Evolutionary conservation across 2,888 invertebrate genomes (phyloP).

Genomic region (Euplexia lucipara): DNA sequence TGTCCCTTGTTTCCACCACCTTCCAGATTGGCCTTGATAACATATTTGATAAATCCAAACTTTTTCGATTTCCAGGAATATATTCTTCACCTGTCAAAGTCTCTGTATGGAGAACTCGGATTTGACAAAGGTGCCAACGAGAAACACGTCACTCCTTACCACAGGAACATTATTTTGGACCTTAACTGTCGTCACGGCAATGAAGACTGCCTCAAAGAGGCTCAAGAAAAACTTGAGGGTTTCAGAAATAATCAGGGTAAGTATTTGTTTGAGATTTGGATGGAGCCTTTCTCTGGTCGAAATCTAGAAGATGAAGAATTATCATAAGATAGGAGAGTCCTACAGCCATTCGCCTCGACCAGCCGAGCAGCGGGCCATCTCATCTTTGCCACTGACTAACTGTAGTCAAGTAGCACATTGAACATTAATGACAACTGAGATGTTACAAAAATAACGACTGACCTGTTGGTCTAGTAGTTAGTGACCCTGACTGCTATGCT

Average conservation of each 20-base stretch:
- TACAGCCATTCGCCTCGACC: too few species aligned
- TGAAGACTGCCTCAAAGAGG: constrained; percentile 74
- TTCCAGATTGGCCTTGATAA: too few species aligned
- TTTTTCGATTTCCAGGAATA: constrained; percentile 71
- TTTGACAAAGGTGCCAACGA: constrained; percentile 73
- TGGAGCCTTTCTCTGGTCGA: too few species aligned
- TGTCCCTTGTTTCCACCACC: not conserved
- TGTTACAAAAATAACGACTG: too few species aligned
- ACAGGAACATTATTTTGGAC: constrained; percentile 82
- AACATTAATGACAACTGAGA: too few species aligned
- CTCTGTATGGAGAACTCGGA: constrained; percentile 80
- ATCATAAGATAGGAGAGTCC: too few species aligned
- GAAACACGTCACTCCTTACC: constrained; percentile 83
- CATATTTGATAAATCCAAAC: not conserved
- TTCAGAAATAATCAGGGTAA: constrained; percentile 85
- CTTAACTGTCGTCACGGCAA: constrained; percentile 84
- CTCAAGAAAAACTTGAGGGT: constrained; percentile 74
- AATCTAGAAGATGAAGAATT: too few species aligned
- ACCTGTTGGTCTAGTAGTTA: too few species aligned
- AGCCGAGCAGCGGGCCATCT: too few species aligned
- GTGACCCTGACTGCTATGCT: too few species aligned
- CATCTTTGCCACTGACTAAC: too few species aligned
- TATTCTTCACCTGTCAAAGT: constrained; percentile 78
- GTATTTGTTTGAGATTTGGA: constrained; percentile 39
- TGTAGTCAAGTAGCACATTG: too few species aligned